Conservation (phyloP, 2,797 vertebrate genomes). For the Manis javanica region DNA sequence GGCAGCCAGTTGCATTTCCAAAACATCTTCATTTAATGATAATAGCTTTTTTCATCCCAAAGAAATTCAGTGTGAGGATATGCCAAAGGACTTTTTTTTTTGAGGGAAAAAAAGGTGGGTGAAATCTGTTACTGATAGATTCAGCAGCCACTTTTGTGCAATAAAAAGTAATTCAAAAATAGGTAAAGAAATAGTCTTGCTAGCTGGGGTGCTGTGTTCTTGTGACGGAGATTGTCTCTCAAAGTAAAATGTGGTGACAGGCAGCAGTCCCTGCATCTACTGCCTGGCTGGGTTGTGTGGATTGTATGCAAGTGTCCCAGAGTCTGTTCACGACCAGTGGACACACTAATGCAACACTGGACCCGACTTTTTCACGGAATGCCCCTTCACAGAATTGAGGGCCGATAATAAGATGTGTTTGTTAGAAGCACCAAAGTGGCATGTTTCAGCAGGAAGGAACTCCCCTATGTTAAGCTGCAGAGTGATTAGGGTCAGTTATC, state of each 20-base stretch:
- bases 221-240: neutral
- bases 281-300: rapidly evolving
- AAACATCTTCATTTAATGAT: slow-evolving; percentile 41
- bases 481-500: neutral
- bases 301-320: neutral
- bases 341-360: neutral
- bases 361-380: neutral
- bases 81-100: neutral
- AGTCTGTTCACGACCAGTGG: neutral
- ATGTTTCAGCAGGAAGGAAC: neutral
- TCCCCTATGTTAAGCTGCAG: neutral
- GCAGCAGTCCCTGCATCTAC: rapidly evolving
- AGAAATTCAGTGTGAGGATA: neutral
- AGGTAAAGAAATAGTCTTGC: neutral
- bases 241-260: neutral
- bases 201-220: neutral
- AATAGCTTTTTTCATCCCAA: neutral
- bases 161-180: neutral
- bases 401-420: neutral
- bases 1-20: slow-evolving; percentile 4
- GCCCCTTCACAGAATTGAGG: neutral
- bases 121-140: neutral
- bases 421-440: neutral
- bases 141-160: neutral
- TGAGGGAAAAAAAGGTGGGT: neutral